A percentile compares a stretch with the other conserved stretches of the same genome.
Evolutionary conservation across 2,113 vertebrate genomes (phyloP).

Genomic region (Lasiurus cinereus): DNA sequence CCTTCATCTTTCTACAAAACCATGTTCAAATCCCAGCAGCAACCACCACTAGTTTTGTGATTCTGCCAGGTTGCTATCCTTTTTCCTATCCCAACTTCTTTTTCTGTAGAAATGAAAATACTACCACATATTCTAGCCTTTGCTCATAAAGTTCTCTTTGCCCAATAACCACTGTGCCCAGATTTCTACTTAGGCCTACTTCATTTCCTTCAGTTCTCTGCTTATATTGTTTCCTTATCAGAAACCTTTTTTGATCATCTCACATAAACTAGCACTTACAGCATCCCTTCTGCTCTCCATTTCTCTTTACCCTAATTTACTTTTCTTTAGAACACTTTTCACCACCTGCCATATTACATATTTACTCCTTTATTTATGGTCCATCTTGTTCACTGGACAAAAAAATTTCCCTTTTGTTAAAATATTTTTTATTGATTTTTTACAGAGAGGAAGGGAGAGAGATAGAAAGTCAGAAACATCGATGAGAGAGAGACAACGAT

Average conservation of each 20-base stretch:
- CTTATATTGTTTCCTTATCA: background rate
- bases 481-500: too few relatives aligned
- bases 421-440: too few relatives aligned
- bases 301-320: background rate
- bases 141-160: background rate
- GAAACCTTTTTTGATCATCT: background rate
- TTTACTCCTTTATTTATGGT: conserved; percentile 19
- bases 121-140: background rate
- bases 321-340: background rate
- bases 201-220: background rate
- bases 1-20: background rate
- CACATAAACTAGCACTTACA: background rate
- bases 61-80: background rate
- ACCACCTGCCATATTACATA: background rate
- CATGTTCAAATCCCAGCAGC: background rate
- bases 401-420: background rate
- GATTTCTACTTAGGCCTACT: background rate
- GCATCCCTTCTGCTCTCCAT: background rate
- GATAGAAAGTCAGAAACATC: too few relatives aligned
- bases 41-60: background rate
- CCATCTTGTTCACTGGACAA: background rate
- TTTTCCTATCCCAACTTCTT: background rate
- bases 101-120: background rate
- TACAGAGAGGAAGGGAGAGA: too few relatives aligned
- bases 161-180: background rate